phyloP scores from a whole-genome alignment of 2,797 vertebrate species.

The Lepus townsendii region DNA sequence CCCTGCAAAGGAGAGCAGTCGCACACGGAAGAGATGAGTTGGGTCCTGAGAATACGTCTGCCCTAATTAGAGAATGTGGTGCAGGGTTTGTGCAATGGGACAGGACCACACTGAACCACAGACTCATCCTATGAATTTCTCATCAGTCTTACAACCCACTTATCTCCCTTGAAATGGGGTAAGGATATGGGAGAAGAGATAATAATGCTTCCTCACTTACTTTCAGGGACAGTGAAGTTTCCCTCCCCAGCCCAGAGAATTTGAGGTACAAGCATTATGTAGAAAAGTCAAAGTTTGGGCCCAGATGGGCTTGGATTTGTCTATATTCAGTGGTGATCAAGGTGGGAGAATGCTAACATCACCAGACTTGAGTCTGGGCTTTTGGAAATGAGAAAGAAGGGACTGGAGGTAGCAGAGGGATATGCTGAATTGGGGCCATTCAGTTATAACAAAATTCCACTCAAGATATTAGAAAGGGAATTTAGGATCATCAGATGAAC shows the following conservation, averaged over 20 bases:
- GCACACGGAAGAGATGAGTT: background rate
- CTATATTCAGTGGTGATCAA: background rate
- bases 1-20: background rate
- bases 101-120: background rate
- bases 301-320: background rate
- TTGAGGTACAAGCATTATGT: background rate
- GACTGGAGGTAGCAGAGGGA: background rate
- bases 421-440: background rate
- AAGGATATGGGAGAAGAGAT: background rate
- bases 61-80: background rate
- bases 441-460: background rate
- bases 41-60: background rate
- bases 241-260: background rate
- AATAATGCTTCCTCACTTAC: background rate
- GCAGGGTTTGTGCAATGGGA: accelerated
- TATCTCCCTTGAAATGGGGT: background rate
- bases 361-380: background rate
- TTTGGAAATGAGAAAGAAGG: background rate
- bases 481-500: background rate
- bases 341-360: background rate
- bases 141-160: background rate
- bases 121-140: background rate
- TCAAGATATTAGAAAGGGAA: conserved; percentile 23
- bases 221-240: background rate
- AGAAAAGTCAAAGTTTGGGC: background rate